Evolutionary conservation across 2,888 invertebrate species (phyloP).

Genomic region (Rhagophthalmus giganteus): DNA sequence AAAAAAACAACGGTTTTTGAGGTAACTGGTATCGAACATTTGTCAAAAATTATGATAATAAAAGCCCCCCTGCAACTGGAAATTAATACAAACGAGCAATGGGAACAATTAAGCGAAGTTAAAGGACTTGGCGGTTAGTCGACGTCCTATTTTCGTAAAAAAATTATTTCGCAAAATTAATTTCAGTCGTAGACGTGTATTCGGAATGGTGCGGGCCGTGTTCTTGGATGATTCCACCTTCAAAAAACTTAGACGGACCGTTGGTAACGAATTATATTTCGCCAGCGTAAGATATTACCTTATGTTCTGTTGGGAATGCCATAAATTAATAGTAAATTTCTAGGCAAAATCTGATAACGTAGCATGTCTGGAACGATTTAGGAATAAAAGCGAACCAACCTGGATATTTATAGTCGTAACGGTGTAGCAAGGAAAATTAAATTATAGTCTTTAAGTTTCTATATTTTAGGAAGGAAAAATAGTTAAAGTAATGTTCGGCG

Average conservation of each 20-base stretch:
- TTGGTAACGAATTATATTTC: conserved; percentile 82
- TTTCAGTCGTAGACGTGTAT: conserved; percentile 79
- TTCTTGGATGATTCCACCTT: conserved; percentile 79
- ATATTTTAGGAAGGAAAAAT: conserved; percentile 68
- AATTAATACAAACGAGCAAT: conserved; percentile 81
- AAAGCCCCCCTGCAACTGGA: conserved; percentile 78
- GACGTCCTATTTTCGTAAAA: conserved; percentile 2
- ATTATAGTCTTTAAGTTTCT: conserved; percentile 1
- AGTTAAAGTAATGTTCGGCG: conserved; percentile 79
- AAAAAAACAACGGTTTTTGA: too few relatives aligned
- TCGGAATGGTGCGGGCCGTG: conserved; percentile 94
- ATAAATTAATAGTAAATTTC: too few relatives aligned
- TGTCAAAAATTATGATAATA: too few relatives aligned
- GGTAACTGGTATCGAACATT: too few relatives aligned
- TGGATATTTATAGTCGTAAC: conserved; percentile 86
- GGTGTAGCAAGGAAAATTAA: conserved; percentile 10
- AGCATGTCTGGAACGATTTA: conserved; percentile 71
- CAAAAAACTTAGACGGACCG: conserved; percentile 84
- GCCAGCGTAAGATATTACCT: conserved; percentile 71
- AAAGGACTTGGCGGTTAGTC: conserved; percentile 74
- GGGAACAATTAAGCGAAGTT: conserved; percentile 74
- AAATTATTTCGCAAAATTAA: background rate
- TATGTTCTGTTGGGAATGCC: too few relatives aligned
- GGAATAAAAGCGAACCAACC: conserved; percentile 83
- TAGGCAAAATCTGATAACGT: conserved; percentile 81